Evolutionary conservation across 64 coral and sea anemone species (phyloP), one percentile per base, ranked within the genome.

Genomic region (Montipora capricornis): DNA sequence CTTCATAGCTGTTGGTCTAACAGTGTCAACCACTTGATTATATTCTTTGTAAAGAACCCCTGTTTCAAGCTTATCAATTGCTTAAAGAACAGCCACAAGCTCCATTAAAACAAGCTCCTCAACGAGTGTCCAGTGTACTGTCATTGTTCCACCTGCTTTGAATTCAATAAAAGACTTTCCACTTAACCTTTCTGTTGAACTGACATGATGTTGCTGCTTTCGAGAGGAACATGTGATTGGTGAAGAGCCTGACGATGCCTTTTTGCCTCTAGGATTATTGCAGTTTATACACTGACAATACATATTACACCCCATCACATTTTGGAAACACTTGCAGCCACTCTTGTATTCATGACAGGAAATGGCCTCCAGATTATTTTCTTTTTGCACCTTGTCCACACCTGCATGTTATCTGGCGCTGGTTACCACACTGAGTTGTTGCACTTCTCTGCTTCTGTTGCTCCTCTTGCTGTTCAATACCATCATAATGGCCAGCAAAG

Each of bases 101-200:
- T 90, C 4, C 88, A 90, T 80, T 22, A 90, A 90, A 69, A 90
- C 88, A 90, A 90, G 88, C 77, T 90, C 88, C n/a, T 90, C 88
- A 68, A 90, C 80, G 22, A 90, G 44, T 44, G 88, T 80, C 75
- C 88, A 90, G 24, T 90, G 88, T 79, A 80, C 88, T 79, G 74
- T 90, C 20, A 48, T 29, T 67, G 76, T 68, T 80, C 88, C 76
- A 68, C 88, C 88, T 66, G 59, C 59, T 51, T 90, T 80, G 9
- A 80, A 67, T 90, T 90, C 75, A 62, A 76, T 80, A 80, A 7
- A 90, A 44, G 60, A 37, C 16, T 90, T 90, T 67, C 88, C 76
- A 68, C 55, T 66, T 64, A 80, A 78, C 75, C 88, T 37, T 78
- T 90, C 77, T 49, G 89, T 91, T 44, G 78, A 79, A 53, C 16